Conservation (phyloP, 2,888 invertebrate species). For the Tipula lateralis region DNA sequence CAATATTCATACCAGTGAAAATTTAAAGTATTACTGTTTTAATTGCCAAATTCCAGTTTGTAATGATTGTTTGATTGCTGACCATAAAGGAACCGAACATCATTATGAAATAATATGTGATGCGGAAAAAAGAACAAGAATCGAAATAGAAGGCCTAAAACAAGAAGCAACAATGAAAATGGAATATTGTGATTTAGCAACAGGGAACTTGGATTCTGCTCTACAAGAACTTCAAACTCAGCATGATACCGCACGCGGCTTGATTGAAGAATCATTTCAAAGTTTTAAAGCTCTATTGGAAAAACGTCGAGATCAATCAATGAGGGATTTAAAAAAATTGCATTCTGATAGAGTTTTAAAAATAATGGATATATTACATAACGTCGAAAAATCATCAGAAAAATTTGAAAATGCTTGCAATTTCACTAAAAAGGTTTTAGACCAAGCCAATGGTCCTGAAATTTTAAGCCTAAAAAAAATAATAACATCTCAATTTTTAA, state of each 20-base stretch:
- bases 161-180: slow-evolving; percentile 72
- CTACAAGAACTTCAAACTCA: slow-evolving; percentile 82
- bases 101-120: slow-evolving; percentile 76
- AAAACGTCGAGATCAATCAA: slow-evolving; percentile 68
- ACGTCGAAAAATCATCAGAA: slow-evolving; percentile 76
- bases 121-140: slow-evolving; percentile 71
- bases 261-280: slow-evolving; percentile 75
- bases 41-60: slow-evolving; percentile 82
- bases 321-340: slow-evolving; percentile 66
- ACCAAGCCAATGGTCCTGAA: slow-evolving; percentile 79
- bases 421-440: slow-evolving; percentile 74
- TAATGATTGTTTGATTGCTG: slow-evolving; percentile 76
- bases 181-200: slow-evolving; percentile 69
- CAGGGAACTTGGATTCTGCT: slow-evolving; percentile 69
- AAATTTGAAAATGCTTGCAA: slow-evolving; percentile 82
- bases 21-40: slow-evolving; percentile 81
- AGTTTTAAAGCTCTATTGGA: slow-evolving; percentile 78
- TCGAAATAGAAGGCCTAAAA: slow-evolving; percentile 70
- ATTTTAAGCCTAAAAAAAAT: slow-evolving; percentile 76
- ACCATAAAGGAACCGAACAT: slow-evolving; percentile 79
- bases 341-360: slow-evolving; percentile 82
- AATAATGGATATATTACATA: slow-evolving; percentile 83
- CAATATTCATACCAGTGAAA: slow-evolving; percentile 72
- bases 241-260: slow-evolving; percentile 76
- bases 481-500: slow-evolving; percentile 70